Conservation (phyloP, 2,888 invertebrate genomes). For the Cybosia mesomella region DNA sequence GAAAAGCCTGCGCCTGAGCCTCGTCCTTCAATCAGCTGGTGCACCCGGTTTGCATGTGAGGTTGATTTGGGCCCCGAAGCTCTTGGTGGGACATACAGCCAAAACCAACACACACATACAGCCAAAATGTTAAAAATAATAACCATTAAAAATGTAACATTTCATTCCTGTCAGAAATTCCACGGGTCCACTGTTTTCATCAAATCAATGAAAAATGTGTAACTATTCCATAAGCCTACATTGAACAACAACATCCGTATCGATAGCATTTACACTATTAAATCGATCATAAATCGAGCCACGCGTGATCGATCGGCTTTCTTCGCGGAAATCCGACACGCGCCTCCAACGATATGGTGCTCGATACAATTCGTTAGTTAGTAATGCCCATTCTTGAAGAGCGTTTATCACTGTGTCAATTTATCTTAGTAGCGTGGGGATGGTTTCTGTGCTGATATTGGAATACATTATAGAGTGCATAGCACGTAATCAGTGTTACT, state of each 20-base stretch:
- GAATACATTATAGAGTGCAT: background rate
- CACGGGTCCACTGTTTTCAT: background rate
- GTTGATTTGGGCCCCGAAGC: too few relatives aligned
- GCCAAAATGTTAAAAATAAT: too few relatives aligned
- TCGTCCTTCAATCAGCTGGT: too few relatives aligned
- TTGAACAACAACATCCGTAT: constrained; percentile 38
- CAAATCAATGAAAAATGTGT: background rate
- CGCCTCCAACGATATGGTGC: constrained; percentile 34
- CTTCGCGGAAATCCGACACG: constrained; percentile 50
- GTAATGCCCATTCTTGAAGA: constrained; percentile 49
- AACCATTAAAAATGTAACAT: background rate
- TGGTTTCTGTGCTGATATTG: background rate
- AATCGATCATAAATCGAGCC: constrained; percentile 47
- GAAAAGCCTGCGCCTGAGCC: too few relatives aligned
- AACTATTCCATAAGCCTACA: constrained; percentile 7
- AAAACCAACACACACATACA: too few relatives aligned
- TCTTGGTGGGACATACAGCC: too few relatives aligned
- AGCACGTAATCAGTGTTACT: background rate
- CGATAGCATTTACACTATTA: constrained; percentile 41
- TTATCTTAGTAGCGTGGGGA: constrained; percentile 31
- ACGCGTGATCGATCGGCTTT: constrained; percentile 48
- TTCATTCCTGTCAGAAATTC: background rate
- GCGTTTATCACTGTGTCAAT: constrained; percentile 52
- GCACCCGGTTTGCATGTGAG: too few relatives aligned
- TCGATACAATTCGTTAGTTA: constrained; percentile 55